Evolutionary conservation across 2,888 invertebrate genomes (phyloP), one percentile per base, ranked within the genome.

Genomic region (Caenorhabditis sinica): DNA sequence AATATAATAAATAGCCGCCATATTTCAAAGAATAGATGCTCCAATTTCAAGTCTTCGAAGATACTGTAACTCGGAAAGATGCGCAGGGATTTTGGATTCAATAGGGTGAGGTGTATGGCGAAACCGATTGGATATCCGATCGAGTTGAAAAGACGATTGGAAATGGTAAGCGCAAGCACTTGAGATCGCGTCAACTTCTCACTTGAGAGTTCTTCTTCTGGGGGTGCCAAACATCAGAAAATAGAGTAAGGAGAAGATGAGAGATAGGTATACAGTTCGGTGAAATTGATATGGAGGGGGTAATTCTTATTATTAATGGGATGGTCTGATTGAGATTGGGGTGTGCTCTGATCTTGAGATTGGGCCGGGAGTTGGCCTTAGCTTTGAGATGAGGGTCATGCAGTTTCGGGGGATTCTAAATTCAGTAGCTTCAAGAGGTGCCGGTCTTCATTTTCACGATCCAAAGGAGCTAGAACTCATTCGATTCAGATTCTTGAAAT

Each of bases 131-230:
- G 74, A 75, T 75, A 65, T 65, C 63, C 43, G 43, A 63, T 63
- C 33, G 66, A 23, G 58, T 33, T 60, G 58, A 60, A 61, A 61
- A 61, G 36, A n/a, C 9, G 49, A 51, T 33, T 20, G n/a, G 36
- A 56, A 53, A 56, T 33, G 45, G 23, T 51, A 51, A 45, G 49
- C 49, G 65, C 28, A 69, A 69, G 71, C 71, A 79, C 79, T 79
- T 79, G 79, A 79, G 79, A 79, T 79, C 79, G 79, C 79, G 79
- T 79, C 79, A 79, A 79, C 79, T 79, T 79, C 79, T 79, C 79
- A 79, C 79, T 79, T 72, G 79, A 79, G 79, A 79, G 77, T 65
- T 65, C 30, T 45, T 43, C 68, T 79, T 69, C 77, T 79, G 71
- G 71, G 60, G 61, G 71, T 79, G 79, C 79, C 79, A 79, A 79